phyloP scores from a whole-genome alignment of 1,140 invertebrate genomes.

The Saccostrea cuccullata region DNA sequence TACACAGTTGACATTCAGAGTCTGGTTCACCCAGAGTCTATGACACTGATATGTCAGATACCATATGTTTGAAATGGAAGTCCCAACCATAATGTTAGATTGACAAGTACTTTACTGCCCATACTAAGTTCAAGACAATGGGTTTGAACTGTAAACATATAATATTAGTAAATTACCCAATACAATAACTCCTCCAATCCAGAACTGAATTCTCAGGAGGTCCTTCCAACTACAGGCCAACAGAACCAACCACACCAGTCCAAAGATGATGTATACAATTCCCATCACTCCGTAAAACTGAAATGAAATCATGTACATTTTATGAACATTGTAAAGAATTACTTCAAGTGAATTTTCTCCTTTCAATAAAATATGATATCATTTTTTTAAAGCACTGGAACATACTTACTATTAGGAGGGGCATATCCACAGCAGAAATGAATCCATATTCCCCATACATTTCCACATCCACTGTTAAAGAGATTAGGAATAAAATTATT shows the following conservation, averaged over 20 bases:
- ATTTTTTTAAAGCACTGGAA: background rate
- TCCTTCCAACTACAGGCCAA: slow-evolving; percentile 93
- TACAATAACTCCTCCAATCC: slow-evolving; percentile 94
- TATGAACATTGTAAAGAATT: background rate
- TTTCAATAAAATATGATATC: background rate
- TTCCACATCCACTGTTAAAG: slow-evolving; percentile 68
- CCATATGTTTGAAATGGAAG: too few relatives aligned
- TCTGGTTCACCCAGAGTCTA: too few relatives aligned
- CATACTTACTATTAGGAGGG: slow-evolving; percentile 83
- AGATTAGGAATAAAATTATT: background rate
- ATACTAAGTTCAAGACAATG: too few relatives aligned
- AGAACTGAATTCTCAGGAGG: slow-evolving; percentile 95
- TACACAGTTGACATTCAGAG: too few relatives aligned
- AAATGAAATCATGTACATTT: slow-evolving; percentile 61
- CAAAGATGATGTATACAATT: slow-evolving; percentile 89
- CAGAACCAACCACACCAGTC: slow-evolving; percentile 90
- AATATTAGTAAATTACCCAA: slow-evolving; percentile 81
- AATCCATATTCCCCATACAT: slow-evolving; percentile 85
- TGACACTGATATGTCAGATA: too few relatives aligned
- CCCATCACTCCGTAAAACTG: slow-evolving; percentile 96
- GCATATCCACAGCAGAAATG: slow-evolving; percentile 87
- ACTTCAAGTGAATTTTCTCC: background rate
- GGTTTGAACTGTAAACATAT: too few relatives aligned
- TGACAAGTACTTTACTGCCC: too few relatives aligned
- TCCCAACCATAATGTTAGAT: too few relatives aligned